Base-by-base conservation (phyloP, 2,113 vertebrate genomes). In the Megalops atlanticus region DNA sequence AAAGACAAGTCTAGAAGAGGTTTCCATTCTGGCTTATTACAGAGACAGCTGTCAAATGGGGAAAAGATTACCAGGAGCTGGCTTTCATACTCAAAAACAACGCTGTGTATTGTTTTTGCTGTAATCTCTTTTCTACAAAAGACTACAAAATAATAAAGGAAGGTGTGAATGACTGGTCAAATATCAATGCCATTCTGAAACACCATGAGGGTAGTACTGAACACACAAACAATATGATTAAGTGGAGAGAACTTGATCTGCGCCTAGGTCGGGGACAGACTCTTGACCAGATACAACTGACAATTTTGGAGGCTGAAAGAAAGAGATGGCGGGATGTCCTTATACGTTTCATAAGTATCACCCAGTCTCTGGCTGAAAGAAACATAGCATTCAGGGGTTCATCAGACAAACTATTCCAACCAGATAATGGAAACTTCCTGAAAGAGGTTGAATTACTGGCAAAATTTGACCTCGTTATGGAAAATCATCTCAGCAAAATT, bases 361-460 rank as follows among this genome's bases (percentile, higher is more conserved):
- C 73, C 77, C 47, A 80, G 74, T 74, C 70, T 58, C 45, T 83
- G 58, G 43, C 68, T 83, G 76, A 81, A 76, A 79, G 82, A 80
- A 83, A 81, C 74, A 73, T 83, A 80, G 84, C 74, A 77, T 75
- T 83, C 8, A 75, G 72, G 71, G 76, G 80, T 24, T 81, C 79
- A 70, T 81, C 41, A 80, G 77, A 84, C 68, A 76, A 74, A 76
- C 74, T 82, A 21, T 14, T 70, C 54, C 39, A 79, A 76, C 76
- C 82, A 69, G 33, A 85, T 31, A 82, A 84, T 64, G 71, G 76
- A n/a, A 74, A 70, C 64, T 85, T 85, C 73, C 43, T 75, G 3
- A 85, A 78, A 79, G 52, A 80, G 40, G 73, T 82, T 68, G 45
- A 84, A 71, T 77, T 85, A 38, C 74, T 80, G 78, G 80, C 40